phyloP scores from a whole-genome alignment of 2,888 invertebrate genomes.

The Bhutanitis thaidina region DNA sequence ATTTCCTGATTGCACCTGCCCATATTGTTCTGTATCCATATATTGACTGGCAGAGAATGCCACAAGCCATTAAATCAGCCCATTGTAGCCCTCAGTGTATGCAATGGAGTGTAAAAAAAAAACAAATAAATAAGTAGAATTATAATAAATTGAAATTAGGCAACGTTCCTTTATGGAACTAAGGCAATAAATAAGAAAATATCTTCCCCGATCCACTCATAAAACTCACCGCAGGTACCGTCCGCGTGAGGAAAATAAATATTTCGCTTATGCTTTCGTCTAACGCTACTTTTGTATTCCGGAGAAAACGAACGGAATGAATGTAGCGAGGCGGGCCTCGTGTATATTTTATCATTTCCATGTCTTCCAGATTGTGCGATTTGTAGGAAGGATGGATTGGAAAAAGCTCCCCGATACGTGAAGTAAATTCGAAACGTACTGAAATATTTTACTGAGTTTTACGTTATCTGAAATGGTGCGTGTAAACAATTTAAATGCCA shows the following conservation, averaged over 20 bases:
- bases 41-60: no score
- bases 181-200: conserved; percentile 7
- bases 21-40: no score
- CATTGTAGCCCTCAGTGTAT: no score
- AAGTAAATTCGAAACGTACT: background rate
- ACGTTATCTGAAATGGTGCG: no score
- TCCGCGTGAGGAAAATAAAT: background rate
- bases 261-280: background rate
- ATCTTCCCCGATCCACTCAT: background rate
- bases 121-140: no score
- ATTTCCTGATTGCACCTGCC: no score
- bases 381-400: background rate
- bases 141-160: background rate
- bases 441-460: no score
- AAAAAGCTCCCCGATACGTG: background rate
- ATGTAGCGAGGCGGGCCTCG: background rate
- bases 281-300: background rate
- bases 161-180: background rate
- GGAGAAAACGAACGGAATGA: background rate
- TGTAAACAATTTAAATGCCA: no score
- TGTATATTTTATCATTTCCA: background rate
- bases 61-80: no score
- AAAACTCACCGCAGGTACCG: background rate
- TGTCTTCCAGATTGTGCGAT: conserved; percentile 1
- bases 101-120: no score